Conservation (phyloP, 2,113 vertebrate species). For the Cisticola juncidis region DNA sequence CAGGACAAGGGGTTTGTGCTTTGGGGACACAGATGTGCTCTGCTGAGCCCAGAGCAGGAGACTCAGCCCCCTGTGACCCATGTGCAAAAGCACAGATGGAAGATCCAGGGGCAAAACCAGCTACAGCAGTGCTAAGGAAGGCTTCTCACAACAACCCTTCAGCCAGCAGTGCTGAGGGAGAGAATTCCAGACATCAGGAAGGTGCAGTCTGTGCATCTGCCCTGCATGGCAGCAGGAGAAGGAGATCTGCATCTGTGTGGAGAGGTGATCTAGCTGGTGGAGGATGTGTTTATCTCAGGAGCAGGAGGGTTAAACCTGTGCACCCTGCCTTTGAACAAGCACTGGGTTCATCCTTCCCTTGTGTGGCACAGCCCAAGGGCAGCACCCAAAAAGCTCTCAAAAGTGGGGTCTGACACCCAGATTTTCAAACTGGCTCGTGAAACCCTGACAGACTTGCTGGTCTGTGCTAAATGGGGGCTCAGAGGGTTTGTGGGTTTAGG, state of each 20-base stretch:
- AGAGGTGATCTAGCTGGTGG: not conserved
- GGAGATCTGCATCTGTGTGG: not conserved
- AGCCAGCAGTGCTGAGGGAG: not conserved
- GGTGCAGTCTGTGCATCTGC: not conserved
- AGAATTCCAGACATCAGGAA: not conserved
- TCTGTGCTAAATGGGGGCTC: not conserved
- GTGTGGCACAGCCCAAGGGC: accelerated
- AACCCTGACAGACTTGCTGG: not conserved
- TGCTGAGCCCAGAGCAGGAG: accelerated
- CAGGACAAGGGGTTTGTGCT: not conserved
- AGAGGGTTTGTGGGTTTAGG: not conserved
- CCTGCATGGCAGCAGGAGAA: not conserved
- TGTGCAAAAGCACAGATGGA: not conserved
- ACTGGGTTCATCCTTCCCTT: not conserved
- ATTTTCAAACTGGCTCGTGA: not conserved
- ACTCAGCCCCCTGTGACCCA: not conserved
- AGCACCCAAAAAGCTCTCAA: not conserved
- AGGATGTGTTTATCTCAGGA: not conserved
- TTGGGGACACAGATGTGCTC: not conserved
- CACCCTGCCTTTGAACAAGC: not conserved
- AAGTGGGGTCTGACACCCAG: not conserved
- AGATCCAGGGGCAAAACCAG: not conserved
- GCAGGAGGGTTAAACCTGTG: not conserved
- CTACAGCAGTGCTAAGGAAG: not conserved
- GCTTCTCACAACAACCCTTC: not conserved